These are phyloP conservation scores for Hypercompe scribonia DNA, from an alignment of 2,888 invertebrate species.

Conservation along the genomic window DNA sequence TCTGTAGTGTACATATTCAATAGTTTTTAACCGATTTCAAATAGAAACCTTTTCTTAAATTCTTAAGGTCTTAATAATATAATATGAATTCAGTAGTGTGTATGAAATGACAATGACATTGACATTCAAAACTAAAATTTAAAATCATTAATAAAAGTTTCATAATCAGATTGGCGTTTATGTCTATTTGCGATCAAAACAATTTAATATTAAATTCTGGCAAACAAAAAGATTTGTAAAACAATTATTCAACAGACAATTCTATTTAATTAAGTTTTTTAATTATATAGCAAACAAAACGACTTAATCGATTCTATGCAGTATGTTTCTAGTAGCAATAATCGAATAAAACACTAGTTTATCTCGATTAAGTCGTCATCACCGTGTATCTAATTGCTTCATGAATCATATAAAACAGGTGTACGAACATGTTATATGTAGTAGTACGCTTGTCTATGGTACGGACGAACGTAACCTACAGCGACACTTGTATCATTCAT, in stretches of 20 bases:
- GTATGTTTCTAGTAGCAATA: neutral
- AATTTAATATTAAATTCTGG: neutral
- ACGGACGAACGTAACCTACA: constrained; percentile 36
- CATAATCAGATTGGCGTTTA: neutral
- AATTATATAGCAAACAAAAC: neutral
- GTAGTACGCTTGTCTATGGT: constrained; percentile 13
- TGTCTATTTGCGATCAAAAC: neutral
- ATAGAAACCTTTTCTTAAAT: no score
- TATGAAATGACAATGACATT: no score
- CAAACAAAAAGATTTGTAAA: neutral
- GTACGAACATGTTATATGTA: constrained; percentile 17
- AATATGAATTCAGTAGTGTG: no score
- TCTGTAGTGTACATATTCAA: neutral
- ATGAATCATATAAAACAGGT: constrained; percentile 42
- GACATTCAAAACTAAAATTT: neutral
- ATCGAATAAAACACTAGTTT: constrained; percentile 3
- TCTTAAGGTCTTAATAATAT: neutral
- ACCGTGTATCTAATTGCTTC: constrained; percentile 35
- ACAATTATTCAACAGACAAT: neutral
- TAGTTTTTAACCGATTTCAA: neutral
- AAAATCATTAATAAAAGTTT: neutral
- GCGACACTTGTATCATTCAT: constrained; percentile 63
- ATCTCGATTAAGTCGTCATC: constrained; percentile 26
- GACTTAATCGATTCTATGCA: neutral
- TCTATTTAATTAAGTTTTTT: no score